These are phyloP conservation scores for Mohoua ochrocephala DNA, from an alignment of 2,113 vertebrate genomes.

Conservation along the genomic window DNA sequence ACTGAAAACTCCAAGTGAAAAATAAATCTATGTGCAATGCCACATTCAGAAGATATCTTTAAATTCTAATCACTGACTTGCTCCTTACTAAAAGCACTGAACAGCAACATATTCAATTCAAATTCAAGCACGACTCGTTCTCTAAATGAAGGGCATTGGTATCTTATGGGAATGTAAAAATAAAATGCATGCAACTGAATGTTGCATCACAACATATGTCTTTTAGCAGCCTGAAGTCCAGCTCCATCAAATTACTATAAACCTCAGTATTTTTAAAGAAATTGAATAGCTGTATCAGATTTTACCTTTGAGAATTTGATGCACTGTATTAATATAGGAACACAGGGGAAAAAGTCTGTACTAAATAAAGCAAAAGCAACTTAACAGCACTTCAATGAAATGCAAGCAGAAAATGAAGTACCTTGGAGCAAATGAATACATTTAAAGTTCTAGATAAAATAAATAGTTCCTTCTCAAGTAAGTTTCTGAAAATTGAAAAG, in stretches of 20 bases:
- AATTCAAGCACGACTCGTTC: neutral
- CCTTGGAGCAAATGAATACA: neutral
- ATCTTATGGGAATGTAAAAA: neutral
- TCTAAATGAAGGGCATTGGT: neutral
- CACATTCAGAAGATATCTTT: neutral
- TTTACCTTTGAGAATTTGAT: neutral
- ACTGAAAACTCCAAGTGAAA: neutral
- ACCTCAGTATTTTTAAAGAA: neutral
- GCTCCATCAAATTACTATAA: neutral
- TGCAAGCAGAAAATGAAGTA: neutral
- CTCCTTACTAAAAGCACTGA: neutral
- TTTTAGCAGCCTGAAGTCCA: neutral
- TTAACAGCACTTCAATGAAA: neutral
- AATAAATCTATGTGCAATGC: neutral
- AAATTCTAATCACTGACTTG: neutral
- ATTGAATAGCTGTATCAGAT: neutral
- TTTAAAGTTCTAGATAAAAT: neutral
- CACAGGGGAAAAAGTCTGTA: neutral
- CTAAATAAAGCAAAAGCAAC: neutral
- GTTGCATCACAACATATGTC: neutral
- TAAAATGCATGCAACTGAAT: neutral
- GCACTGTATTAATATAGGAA: neutral
- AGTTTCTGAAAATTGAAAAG: neutral
- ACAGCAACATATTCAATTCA: neutral
- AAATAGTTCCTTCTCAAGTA: neutral